phyloP scores from a whole-genome alignment of 2,113 vertebrate genomes.

The Mirounga angustirostris region DNA sequence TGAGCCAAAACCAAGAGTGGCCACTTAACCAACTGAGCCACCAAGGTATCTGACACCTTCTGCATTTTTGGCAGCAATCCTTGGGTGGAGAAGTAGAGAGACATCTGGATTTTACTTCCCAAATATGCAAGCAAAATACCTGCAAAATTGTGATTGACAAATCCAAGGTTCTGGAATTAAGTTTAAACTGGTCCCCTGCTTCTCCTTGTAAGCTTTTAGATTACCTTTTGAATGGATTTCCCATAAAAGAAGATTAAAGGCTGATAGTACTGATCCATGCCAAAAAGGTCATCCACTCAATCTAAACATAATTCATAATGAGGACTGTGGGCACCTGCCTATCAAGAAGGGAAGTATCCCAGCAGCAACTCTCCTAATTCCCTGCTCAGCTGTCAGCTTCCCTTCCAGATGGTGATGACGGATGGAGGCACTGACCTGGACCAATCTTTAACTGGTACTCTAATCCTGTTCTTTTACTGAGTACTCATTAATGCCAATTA shows the following conservation, averaged over 20 bases:
- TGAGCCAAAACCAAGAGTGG: neutral
- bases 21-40: neutral
- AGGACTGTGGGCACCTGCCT: neutral
- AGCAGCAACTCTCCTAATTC: neutral
- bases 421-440: slow-evolving; percentile 14
- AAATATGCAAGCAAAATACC: neutral
- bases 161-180: slow-evolving; percentile 30
- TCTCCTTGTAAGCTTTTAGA: slow-evolving; percentile 35
- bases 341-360: neutral
- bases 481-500: slow-evolving; percentile 77
- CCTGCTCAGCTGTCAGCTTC: slow-evolving; percentile 65
- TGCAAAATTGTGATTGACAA: neutral
- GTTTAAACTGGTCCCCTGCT: slow-evolving; percentile 13
- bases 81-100: neutral
- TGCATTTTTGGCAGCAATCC: neutral
- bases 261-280: neutral
- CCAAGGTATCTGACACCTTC: neutral
- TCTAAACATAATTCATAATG: slow-evolving; percentile 58
- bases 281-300: slow-evolving; percentile 47
- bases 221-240: slow-evolving; percentile 57
- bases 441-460: slow-evolving; percentile 62
- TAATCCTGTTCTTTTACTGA: slow-evolving; percentile 33
- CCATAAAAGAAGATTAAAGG: slow-evolving; percentile 46
- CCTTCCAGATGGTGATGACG: slow-evolving; percentile 19
- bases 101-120: neutral